Percentiles rank a stretch among this genome's conserved stretches.
These are phyloP conservation scores for Leucania comma DNA, from an alignment of 2,888 invertebrate species.

Conservation along the genomic window DNA sequence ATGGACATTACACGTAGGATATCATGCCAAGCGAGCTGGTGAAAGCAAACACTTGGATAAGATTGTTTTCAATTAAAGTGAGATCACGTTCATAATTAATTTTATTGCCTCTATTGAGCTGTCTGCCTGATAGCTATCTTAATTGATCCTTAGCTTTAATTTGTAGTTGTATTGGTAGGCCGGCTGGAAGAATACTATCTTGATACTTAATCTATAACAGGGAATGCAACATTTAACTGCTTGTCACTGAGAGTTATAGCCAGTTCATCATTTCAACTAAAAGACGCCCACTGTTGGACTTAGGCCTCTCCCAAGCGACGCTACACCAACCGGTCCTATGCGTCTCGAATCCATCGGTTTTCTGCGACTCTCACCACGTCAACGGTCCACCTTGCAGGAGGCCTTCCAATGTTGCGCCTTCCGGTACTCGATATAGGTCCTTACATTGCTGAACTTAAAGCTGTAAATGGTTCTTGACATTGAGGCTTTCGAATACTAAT, in stretches of 20 bases:
- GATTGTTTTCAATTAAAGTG: constrained; percentile 65
- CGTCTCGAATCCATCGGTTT: no score
- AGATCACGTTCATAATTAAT: constrained; percentile 62
- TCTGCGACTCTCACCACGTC: no score
- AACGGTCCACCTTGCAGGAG: no score
- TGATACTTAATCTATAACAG: neutral
- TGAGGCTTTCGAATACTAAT: constrained; percentile 33
- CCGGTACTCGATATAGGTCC: neutral
- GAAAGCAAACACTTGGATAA: constrained; percentile 55
- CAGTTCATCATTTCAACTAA: no score
- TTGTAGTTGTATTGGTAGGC: constrained; percentile 41
- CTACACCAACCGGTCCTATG: no score
- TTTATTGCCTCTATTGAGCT: constrained; percentile 62
- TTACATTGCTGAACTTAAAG: constrained; percentile 28
- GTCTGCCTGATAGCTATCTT: constrained; percentile 59
- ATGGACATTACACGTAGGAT: constrained; percentile 25
- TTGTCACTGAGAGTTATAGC: neutral
- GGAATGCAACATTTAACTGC: constrained; percentile 11
- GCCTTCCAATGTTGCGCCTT: no score
- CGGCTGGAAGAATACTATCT: constrained; percentile 23
- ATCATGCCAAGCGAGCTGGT: constrained; percentile 32
- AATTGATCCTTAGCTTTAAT: constrained; percentile 58
- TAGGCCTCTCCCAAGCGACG: no score
- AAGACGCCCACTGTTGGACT: no score
- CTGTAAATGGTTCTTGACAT: constrained; percentile 28